Percentiles rank a stretch among this genome's conserved stretches.
phyloP scores from a whole-genome alignment of 37 sponge, comb jelly and placozoan genomes.

The Oscarella lobularis region DNA sequence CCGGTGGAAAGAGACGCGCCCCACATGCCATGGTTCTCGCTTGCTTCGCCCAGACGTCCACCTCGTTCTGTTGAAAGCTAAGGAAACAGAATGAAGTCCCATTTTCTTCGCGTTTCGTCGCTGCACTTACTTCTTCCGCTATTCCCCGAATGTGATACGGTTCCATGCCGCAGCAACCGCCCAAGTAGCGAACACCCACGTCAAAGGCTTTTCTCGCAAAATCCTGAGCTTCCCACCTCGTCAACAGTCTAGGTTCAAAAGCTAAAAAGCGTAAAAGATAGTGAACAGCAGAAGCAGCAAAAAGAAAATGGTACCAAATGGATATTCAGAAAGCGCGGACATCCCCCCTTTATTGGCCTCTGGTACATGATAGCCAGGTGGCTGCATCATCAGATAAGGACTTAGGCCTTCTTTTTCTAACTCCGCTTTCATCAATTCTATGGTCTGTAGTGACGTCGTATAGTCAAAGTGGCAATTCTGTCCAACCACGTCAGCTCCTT shows the following conservation, averaged over 20 bases:
- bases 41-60: not conserved
- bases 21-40: not conserved
- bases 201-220: constrained; percentile 27
- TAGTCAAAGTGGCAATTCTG: constrained; percentile 36
- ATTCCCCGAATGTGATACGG: constrained; percentile 29
- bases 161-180: constrained; percentile 35
- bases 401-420: constrained; percentile 18
- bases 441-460: constrained; percentile 5
- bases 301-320: constrained; percentile 12
- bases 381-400: constrained; percentile 25
- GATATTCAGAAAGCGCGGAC: constrained; percentile 27
- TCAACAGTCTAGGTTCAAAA: constrained; percentile 24
- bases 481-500: constrained; percentile 31
- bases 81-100: too few species aligned
- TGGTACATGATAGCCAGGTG: constrained; percentile 20
- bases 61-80: not conserved
- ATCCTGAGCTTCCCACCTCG: constrained; percentile 13
- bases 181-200: constrained; percentile 28
- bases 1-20: not conserved
- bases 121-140: constrained; percentile 14
- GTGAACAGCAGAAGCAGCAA: not conserved
- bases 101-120: too few species aligned
- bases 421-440: constrained; percentile 10
- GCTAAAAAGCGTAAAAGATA: constrained; percentile 4
- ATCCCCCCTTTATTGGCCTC: constrained; percentile 20